A percentile compares a stretch with the other conserved stretches of the same genome.
phyloP scores from a whole-genome alignment of 2,888 invertebrate genomes.

The Zaprionus obscuricornis region DNA sequence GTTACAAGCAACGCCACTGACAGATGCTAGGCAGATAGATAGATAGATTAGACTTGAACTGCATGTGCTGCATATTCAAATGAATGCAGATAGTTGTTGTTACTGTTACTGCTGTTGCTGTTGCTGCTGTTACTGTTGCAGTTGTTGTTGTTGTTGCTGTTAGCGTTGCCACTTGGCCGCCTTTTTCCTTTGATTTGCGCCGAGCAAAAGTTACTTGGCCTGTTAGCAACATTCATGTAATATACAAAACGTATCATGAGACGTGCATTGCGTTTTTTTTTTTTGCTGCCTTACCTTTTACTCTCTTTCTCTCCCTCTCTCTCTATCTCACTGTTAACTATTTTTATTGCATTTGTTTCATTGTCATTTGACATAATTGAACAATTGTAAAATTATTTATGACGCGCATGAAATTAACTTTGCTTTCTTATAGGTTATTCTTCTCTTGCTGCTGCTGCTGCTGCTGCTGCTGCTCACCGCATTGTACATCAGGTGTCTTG shows the following conservation, averaged over 20 bases:
- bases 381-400: slow-evolving; percentile 45
- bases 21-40: slow-evolving; percentile 72
- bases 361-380: slow-evolving; percentile 46
- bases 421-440: slow-evolving; percentile 35
- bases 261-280: slow-evolving; percentile 21
- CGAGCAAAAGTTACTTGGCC: slow-evolving; percentile 49
- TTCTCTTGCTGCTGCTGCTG: too few species aligned
- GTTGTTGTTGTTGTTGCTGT: slow-evolving; percentile 16
- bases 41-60: slow-evolving; percentile 47
- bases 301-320: slow-evolving; percentile 8
- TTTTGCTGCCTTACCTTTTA: slow-evolving; percentile 11
- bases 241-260: slow-evolving; percentile 9
- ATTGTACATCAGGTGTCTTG: too few species aligned
- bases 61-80: slow-evolving; percentile 66
- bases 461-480: too few species aligned
- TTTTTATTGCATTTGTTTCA: slow-evolving; percentile 56
- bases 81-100: slow-evolving; percentile 60
- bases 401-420: slow-evolving; percentile 35
- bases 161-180: slow-evolving; percentile 62
- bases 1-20: slow-evolving; percentile 70
- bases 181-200: slow-evolving; percentile 72
- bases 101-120: slow-evolving; percentile 10
- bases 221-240: slow-evolving; percentile 29
- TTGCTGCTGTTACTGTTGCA: slow-evolving; percentile 16
- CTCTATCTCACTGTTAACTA: slow-evolving; percentile 25